Percentiles rank a stretch among this genome's conserved stretches.
These are phyloP conservation scores for Patella caerulea DNA, from an alignment of 2,888 invertebrate genomes.

Conservation along the genomic window DNA sequence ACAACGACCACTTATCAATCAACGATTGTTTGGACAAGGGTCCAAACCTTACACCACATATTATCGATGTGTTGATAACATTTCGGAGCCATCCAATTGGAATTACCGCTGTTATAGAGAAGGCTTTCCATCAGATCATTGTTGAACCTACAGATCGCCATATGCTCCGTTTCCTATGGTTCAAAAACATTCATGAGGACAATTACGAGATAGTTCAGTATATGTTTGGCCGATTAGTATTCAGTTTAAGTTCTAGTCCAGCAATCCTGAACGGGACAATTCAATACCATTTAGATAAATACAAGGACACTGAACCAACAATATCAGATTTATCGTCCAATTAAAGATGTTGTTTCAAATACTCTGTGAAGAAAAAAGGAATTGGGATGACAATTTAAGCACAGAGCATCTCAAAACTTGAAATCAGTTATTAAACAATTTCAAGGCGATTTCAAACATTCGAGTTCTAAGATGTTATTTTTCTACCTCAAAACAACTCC, in stretches of 20 bases:
- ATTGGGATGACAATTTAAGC: constrained; percentile 1
- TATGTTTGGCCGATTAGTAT: constrained; percentile 6
- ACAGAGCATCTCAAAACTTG: not conserved
- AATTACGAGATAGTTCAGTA: not conserved
- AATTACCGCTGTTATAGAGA: constrained; percentile 8
- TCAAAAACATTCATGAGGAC: too few relatives aligned
- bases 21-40: constrained; percentile 11
- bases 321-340: not conserved
- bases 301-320: too few relatives aligned
- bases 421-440: not conserved
- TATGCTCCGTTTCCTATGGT: too few relatives aligned
- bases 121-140: constrained; percentile 11
- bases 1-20: constrained; percentile 3
- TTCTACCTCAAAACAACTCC: not conserved
- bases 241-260: constrained; percentile 9
- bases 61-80: not conserved
- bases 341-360: constrained; percentile 2
- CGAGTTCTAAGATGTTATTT: not conserved
- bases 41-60: constrained; percentile 11
- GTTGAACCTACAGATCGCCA: not conserved
- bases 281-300: not conserved
- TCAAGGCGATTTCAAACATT: not conserved
- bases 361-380: not conserved
- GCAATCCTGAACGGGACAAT: not conserved
- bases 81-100: constrained; percentile 3